A percentile compares a stretch with the other conserved stretches of the same genome.
These are phyloP conservation scores for Syndactyla subalaris DNA, from an alignment of 2,797 vertebrate species.

Conservation along the genomic window DNA sequence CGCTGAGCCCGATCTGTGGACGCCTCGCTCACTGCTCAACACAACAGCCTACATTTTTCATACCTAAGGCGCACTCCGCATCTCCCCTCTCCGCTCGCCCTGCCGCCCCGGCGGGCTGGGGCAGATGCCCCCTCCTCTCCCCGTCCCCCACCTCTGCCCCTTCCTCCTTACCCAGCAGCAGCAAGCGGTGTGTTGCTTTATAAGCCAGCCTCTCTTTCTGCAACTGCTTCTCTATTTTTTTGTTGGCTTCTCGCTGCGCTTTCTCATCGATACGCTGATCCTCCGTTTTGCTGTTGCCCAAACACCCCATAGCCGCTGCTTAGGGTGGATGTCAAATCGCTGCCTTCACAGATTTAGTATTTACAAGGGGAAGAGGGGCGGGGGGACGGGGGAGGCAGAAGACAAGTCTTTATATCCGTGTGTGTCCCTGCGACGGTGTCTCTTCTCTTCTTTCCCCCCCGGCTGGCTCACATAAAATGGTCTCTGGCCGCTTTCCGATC, in stretches of 20 bases:
- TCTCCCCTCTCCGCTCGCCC: background rate
- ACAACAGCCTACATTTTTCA: background rate
- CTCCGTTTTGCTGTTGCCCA: slow-evolving; percentile 98
- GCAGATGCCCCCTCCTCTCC: background rate
- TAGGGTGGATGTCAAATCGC: slow-evolving; percentile 41
- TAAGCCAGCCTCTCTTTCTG: slow-evolving; percentile 96
- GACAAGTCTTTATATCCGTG: slow-evolving; percentile 46
- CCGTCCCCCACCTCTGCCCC: background rate
- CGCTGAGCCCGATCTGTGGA: background rate
- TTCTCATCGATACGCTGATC: slow-evolving; percentile 98
- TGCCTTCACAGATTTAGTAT: slow-evolving; percentile 34
- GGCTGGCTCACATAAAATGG: slow-evolving; percentile 69
- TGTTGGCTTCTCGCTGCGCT: slow-evolving; percentile 96
- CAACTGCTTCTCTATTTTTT: slow-evolving; percentile 97
- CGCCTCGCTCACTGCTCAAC: background rate
- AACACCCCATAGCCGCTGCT: slow-evolving; percentile 91
- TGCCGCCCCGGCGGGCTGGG: background rate
- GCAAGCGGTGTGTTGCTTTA: slow-evolving; percentile 95
- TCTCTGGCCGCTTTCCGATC: slow-evolving; percentile 60
- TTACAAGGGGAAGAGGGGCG: slow-evolving; percentile 13
- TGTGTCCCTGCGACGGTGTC: slow-evolving; percentile 35
- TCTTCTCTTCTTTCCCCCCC: slow-evolving; percentile 34
- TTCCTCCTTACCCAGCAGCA: slow-evolving; percentile 90
- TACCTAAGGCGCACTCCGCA: background rate
- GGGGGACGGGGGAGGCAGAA: background rate